Evolutionary conservation across 2,888 invertebrate species (phyloP), one percentile per base, ranked within the genome.

Genomic region (Ypsolopha sequella): DNA sequence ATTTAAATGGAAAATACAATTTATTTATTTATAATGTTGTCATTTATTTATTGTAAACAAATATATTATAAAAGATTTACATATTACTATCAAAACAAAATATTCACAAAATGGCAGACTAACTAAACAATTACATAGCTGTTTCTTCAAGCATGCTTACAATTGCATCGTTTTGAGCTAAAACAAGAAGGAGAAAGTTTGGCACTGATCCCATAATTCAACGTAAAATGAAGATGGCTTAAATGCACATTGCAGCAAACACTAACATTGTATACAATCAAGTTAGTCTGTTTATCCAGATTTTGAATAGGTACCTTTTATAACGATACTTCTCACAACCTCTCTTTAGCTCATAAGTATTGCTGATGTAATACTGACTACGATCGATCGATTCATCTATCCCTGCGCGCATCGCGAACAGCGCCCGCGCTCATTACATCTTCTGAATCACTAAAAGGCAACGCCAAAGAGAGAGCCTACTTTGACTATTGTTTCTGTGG

Each of bases 1-100:
- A 80, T 86, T 86, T 85, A 86, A 86, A 86, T 85, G 84, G 84
- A 84, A 86, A 86, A 86, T 86, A 85, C 85, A 86, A 77, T 85
- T 84, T 78, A 80, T 82, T 85, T 85, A 85, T 80, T 86, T 80
- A 84, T 85, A 85, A 80, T 84, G 84, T 86, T 86, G 84, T 86
- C 82, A 85, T 86, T 85, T 80, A 80, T 80, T 80, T 85, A 84
- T 82, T 82, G 84, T 86, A 86, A 86, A 85, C 86, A 86, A 86
- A 86, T 86, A 85, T 86, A 85, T 86, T 86, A 86, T 85, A 86
- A 86, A 86, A 86, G 86, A 85, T 86, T 86, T 86, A 86, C 86
- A 86, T 85, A 86, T 85, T 84, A 85, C 84, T 86, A 86, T 86
- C 80, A 85, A 85, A 85, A 86, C 86, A 84, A 86, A 84, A 85